phyloP scores from a whole-genome alignment of 2,113 vertebrate species.

The Chamaetylas fuelleborni region DNA sequence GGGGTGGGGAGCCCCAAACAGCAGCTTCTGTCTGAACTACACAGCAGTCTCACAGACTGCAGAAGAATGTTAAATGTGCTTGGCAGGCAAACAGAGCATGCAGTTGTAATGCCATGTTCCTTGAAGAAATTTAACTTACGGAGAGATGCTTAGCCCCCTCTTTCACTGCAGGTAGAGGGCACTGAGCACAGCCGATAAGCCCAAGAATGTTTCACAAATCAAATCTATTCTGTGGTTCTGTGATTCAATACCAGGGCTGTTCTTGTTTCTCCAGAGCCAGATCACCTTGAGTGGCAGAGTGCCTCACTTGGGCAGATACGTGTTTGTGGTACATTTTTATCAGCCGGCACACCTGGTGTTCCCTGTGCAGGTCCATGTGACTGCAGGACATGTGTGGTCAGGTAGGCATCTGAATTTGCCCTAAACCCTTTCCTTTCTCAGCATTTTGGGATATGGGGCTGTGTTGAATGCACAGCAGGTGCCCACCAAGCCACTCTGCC shows the following conservation, averaged over 20 bases:
- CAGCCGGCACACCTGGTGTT: conserved; percentile 79
- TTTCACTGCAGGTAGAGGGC: neutral
- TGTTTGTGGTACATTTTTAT: conserved; percentile 84
- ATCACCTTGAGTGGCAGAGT: conserved; percentile 78
- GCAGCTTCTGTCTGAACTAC: neutral
- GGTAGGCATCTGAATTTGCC: conserved; percentile 72
- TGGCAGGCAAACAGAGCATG: neutral
- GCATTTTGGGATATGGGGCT: neutral
- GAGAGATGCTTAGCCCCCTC: neutral
- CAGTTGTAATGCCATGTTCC: neutral
- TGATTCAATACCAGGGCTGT: neutral
- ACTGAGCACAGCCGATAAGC: neutral
- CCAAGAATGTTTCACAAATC: neutral
- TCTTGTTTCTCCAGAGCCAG: conserved; percentile 75
- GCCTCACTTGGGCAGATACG: conserved; percentile 73
- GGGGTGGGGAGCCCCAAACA: neutral
- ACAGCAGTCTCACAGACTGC: neutral
- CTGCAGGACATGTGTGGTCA: conserved; percentile 70
- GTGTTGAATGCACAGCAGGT: neutral
- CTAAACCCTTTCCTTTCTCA: neutral
- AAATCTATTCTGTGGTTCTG: neutral
- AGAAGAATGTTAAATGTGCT: neutral
- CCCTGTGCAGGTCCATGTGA: conserved; percentile 77
- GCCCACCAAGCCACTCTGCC: neutral
- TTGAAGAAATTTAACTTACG: neutral